These are phyloP conservation scores for Sinodicranocentrus sp. DNA, from an alignment of 2,888 invertebrate genomes.

Conservation along the genomic window DNA sequence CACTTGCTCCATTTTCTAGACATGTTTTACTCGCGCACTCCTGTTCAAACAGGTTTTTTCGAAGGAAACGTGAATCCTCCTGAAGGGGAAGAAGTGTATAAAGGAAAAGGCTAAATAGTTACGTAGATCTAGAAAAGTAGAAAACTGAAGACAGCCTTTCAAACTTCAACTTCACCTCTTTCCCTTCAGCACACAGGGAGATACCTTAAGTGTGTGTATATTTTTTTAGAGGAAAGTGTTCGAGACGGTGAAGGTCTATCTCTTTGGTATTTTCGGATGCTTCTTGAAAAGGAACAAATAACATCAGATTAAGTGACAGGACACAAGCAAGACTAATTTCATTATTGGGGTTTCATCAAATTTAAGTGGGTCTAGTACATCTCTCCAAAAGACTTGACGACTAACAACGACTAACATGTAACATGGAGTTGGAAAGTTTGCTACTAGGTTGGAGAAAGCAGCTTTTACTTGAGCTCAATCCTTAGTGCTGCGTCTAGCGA, in stretches of 20 bases:
- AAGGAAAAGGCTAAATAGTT: not conserved
- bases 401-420: too few species aligned
- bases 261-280: not conserved
- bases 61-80: too few species aligned
- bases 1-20: not conserved
- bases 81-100: not conserved
- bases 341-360: conserved; percentile 54
- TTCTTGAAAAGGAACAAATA: conserved; percentile 19
- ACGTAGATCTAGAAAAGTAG: not conserved
- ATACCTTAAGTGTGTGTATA: too few species aligned
- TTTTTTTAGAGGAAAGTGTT: too few species aligned
- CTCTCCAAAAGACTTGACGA: too few species aligned
- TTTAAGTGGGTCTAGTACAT: conserved; percentile 27
- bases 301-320: conserved; percentile 53
- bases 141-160: conserved; percentile 1
- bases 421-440: too few species aligned
- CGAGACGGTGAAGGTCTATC: not conserved
- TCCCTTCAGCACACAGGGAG: not conserved
- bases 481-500: too few species aligned
- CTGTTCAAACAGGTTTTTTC: not conserved
- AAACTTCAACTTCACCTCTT: not conserved
- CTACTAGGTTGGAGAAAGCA: too few species aligned
- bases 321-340: conserved; percentile 50
- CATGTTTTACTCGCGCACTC: not conserved
- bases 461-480: too few species aligned